phyloP scores from a whole-genome alignment of 1,140 invertebrate genomes.

The Drosophila aff. region DNA sequence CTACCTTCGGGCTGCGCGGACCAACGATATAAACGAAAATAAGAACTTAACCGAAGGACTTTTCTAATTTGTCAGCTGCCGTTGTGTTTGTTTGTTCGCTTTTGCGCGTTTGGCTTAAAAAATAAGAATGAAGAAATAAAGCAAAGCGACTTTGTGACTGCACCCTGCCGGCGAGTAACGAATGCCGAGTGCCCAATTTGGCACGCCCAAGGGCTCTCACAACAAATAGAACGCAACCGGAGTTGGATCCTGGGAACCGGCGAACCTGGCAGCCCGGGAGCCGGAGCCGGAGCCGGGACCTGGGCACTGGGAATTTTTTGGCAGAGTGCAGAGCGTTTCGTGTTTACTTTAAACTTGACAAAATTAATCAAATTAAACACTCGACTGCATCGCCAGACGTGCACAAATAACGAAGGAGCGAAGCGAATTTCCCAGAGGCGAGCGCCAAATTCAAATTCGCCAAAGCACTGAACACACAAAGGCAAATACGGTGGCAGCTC shows the following conservation, averaged over 20 bases:
- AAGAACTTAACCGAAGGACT: slow-evolving; percentile 38
- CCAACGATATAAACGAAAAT: slow-evolving; percentile 27
- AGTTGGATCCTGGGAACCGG: slow-evolving; percentile 1
- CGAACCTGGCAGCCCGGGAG: not conserved
- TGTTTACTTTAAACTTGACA: slow-evolving; percentile 82
- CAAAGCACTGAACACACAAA: slow-evolving; percentile 44
- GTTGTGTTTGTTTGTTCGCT: slow-evolving; percentile 39
- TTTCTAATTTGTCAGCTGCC: slow-evolving; percentile 44
- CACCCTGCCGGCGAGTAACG: slow-evolving; percentile 34
- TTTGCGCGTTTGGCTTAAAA: slow-evolving; percentile 26
- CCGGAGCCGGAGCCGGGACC: not conserved
- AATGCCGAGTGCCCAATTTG: slow-evolving; percentile 62
- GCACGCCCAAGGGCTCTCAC: slow-evolving; percentile 54
- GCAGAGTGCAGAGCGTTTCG: slow-evolving; percentile 69
- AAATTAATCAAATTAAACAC: slow-evolving; percentile 84
- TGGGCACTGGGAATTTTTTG: slow-evolving; percentile 52
- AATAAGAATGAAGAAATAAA: slow-evolving; percentile 26
- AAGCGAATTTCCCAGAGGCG: slow-evolving; percentile 47
- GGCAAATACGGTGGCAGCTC: slow-evolving; percentile 13
- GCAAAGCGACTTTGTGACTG: slow-evolving; percentile 38
- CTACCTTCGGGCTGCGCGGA: slow-evolving; percentile 40
- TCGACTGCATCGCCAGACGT: slow-evolving; percentile 81
- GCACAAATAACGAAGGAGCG: slow-evolving; percentile 75
- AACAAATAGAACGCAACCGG: slow-evolving; percentile 54
- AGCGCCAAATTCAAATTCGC: slow-evolving; percentile 72